Evolutionary conservation across 2,888 invertebrate species (phyloP), one percentile per base, ranked within the genome.

Genomic region (Cerastis rubricosa): DNA sequence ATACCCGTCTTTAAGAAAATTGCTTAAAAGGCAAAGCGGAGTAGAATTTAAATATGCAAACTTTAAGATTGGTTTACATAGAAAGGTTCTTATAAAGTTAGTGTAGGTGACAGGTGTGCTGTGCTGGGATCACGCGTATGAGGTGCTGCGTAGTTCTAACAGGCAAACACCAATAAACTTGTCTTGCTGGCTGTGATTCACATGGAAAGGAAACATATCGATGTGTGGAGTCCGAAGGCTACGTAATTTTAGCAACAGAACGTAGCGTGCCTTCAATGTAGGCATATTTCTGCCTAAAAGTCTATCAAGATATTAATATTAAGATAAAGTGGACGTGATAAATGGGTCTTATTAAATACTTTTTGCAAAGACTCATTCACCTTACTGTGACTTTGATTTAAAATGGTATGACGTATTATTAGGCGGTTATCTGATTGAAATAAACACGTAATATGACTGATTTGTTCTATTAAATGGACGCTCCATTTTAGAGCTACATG

Each of bases 1-100:
- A 80, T 85, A 78, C 83, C 73, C 85, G 89, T 85, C 78, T 87
- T 85, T 85, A 86, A 66, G 83, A 86, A 87, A 88, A 89, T 89
- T 87, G 86, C 85, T 87, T 84, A 86, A 87, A 87, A 83, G 84
- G 85, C 76, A 73, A 75, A 87, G 76, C 74, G 70, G 75, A 51
- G 81, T 71, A 35, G 79, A 82, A 87, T 86, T 77, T 81, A 72
- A 85, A 84, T 81, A 80, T 85, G 79, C 63, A 63, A 68, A 69
- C 43, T 70, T 79, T 74, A 64, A 74, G 57, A 49, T 79, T 74
- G 51, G 66, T 73, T 68, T 82, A 81, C 79, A 83, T 69, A 43
- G 75, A 85, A 79, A 77, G 69, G 71, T 76, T 82, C 65, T 25
- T 70, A 66, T 80, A 76, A 80, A 71, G 72, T 63, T 69, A 47